Evolutionary conservation across 2,888 invertebrate genomes (phyloP).

Genomic region (Shargacucullia verbasci): DNA sequence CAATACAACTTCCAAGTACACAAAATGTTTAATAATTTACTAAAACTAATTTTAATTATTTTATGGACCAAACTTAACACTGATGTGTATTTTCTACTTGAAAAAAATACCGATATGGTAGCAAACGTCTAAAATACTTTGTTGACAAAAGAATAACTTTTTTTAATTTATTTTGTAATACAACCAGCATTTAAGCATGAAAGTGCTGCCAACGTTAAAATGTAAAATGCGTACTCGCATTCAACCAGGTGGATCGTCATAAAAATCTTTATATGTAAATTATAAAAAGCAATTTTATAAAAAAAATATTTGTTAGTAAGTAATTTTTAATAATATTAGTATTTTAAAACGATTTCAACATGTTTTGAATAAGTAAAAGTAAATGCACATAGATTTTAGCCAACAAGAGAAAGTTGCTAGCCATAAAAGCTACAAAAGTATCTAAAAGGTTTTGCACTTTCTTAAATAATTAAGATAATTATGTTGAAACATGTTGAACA

Average conservation of each 20-base stretch:
- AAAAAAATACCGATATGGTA: constrained; percentile 30
- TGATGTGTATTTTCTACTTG: constrained; percentile 27
- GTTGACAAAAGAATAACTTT: constrained; percentile 40
- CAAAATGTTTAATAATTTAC: constrained; percentile 43
- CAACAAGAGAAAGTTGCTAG: constrained; percentile 48
- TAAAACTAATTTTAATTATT: constrained; percentile 61
- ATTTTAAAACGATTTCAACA: constrained; percentile 69
- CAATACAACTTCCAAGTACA: constrained; percentile 53
- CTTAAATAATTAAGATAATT: constrained; percentile 46
- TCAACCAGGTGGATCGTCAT: constrained; percentile 27
- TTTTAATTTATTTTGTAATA: constrained; percentile 44
- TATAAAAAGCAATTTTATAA: constrained; percentile 51
- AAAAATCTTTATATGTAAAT: constrained; percentile 37
- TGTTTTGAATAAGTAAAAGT: constrained; percentile 70
- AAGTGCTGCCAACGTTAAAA: constrained; percentile 41
- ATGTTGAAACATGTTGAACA: constrained; percentile 78
- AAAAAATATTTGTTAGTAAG: constrained; percentile 59
- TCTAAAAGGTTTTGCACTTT: constrained; percentile 61
- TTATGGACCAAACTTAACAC: constrained; percentile 65
- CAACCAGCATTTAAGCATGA: constrained; percentile 48
- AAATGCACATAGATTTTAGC: constrained; percentile 59
- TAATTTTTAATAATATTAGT: constrained; percentile 66
- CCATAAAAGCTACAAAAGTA: constrained; percentile 61
- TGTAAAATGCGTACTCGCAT: constrained; percentile 61
- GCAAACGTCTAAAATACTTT: constrained; percentile 47